Evolutionary conservation across 2,113 vertebrate genomes (phyloP).

Genomic region (Cheilinus undulatus): DNA sequence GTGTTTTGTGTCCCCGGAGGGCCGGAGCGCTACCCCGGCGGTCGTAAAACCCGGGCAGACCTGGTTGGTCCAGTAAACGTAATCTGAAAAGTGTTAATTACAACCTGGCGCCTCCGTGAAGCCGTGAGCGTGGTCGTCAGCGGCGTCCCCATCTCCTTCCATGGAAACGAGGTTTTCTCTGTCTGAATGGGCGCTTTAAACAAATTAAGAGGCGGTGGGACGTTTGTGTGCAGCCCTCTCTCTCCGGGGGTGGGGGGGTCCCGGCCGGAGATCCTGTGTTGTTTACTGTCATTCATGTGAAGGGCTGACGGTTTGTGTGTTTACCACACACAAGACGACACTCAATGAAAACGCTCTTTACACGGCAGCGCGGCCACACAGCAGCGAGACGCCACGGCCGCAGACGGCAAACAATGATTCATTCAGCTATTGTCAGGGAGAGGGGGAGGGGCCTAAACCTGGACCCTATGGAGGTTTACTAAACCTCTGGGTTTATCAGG

Average conservation of each 20-base stretch:
- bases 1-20: slow-evolving; percentile 51
- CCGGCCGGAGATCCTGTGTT: slow-evolving; percentile 54
- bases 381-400: not conserved
- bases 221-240: slow-evolving; percentile 70
- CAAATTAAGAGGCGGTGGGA: slow-evolving; percentile 73
- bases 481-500: no score
- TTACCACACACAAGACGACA: slow-evolving; percentile 44
- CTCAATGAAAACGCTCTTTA: slow-evolving; percentile 21
- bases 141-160: slow-evolving; percentile 58
- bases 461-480: no score
- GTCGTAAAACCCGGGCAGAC: slow-evolving; percentile 74
- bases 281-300: slow-evolving; percentile 72
- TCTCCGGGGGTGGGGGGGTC: slow-evolving; percentile 28
- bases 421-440: not conserved
- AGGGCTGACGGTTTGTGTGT: slow-evolving; percentile 55
- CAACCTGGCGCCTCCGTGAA: slow-evolving; percentile 77
- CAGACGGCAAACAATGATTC: not conserved
- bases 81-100: slow-evolving; percentile 82
- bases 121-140: slow-evolving; percentile 60
- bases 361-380: not conserved
- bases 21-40: slow-evolving; percentile 44
- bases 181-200: slow-evolving; percentile 74
- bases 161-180: slow-evolving; percentile 68
- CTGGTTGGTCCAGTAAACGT: slow-evolving; percentile 82
- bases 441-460: not conserved